Conservation (phyloP, 2,888 invertebrate species). For the Drosophila helvetica region DNA sequence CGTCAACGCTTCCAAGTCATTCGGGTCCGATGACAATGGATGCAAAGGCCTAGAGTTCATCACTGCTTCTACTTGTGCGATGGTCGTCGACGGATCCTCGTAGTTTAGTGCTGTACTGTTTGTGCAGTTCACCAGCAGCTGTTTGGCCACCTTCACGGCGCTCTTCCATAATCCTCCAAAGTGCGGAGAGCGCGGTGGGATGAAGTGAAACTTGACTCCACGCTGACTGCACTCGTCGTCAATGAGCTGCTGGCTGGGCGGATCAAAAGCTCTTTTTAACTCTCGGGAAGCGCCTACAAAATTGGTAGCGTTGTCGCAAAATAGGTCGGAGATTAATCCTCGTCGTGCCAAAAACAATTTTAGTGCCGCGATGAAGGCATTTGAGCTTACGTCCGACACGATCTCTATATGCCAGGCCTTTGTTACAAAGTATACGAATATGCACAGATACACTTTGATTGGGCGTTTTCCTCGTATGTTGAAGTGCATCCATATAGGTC, state of each 20-base stretch:
- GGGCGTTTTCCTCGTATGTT: no score
- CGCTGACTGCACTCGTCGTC: constrained; percentile 23
- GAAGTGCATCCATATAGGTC: no score
- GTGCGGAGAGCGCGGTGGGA: constrained; percentile 11
- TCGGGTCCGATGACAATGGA: neutral
- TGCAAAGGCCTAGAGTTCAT: neutral
- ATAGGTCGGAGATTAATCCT: no score
- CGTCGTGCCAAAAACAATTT: no score
- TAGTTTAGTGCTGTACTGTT: neutral
- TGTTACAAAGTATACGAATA: no score
- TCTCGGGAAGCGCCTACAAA: no score
- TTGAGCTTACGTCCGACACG: no score
- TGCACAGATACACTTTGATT: no score
- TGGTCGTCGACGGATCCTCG: neutral
- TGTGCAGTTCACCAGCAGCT: neutral
- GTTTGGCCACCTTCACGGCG: constrained; percentile 1
- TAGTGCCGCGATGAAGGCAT: no score
- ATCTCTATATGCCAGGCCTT: no score
- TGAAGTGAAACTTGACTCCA: constrained; percentile 5
- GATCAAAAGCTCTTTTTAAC: constrained; percentile 35
- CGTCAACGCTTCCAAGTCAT: neutral
- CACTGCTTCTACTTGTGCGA: neutral
- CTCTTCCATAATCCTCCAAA: constrained; percentile 22
- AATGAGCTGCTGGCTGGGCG: constrained; percentile 9
- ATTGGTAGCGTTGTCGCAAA: no score